phyloP scores from a whole-genome alignment of 2,888 invertebrate genomes.

The Oligia latruncula region DNA sequence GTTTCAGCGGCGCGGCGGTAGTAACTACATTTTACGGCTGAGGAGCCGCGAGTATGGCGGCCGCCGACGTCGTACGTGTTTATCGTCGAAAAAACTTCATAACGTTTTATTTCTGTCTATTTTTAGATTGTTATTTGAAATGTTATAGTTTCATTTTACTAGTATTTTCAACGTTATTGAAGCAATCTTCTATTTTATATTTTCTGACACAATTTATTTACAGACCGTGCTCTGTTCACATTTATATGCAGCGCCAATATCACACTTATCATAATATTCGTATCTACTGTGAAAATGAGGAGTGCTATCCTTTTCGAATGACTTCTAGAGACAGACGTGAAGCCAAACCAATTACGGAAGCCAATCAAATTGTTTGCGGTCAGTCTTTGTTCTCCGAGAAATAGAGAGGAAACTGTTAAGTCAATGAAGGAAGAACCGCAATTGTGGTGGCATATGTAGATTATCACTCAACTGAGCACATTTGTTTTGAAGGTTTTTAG shows the following conservation, averaged over 20 bases:
- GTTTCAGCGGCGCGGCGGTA: constrained; percentile 70
- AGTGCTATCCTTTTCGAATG: constrained; percentile 15
- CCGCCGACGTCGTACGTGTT: constrained; percentile 64
- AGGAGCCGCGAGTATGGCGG: constrained; percentile 57
- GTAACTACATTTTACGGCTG: constrained; percentile 76
- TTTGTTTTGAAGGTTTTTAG: not conserved
- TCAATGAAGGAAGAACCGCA: not conserved
- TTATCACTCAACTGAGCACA: not conserved
- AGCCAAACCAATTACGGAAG: constrained; percentile 40
- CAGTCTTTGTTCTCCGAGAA: constrained; percentile 22
- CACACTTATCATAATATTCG: constrained; percentile 17
- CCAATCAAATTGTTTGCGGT: constrained; percentile 39
- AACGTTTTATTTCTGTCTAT: constrained; percentile 68
- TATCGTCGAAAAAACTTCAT: constrained; percentile 71
- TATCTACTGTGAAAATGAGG: constrained; percentile 4
- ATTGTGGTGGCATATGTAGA: not conserved
- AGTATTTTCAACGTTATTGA: constrained; percentile 10
- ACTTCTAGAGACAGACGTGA: constrained; percentile 6
- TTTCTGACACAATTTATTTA: constrained; percentile 27
- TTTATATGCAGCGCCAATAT: constrained; percentile 37
- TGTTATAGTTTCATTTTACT: constrained; percentile 25
- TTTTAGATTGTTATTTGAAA: constrained; percentile 65
- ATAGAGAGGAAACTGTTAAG: not conserved
- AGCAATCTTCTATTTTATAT: constrained; percentile 16
- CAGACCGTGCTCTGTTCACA: not conserved